These are phyloP conservation scores for Actenoides lindsayi DNA, from an alignment of 2,113 vertebrate genomes.

Conservation along the genomic window DNA sequence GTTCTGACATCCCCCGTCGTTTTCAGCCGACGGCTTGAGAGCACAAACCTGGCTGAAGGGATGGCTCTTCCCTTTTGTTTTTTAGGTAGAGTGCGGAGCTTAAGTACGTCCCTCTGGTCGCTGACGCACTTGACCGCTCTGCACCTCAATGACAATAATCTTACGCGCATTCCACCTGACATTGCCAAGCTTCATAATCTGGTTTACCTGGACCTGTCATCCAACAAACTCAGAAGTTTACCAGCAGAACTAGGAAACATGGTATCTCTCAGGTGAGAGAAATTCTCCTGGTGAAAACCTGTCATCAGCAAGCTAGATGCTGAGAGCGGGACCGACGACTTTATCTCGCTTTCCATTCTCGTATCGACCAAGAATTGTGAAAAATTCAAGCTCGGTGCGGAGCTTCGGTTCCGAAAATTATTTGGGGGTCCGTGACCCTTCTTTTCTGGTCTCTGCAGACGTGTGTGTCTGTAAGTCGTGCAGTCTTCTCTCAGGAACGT, in stretches of 20 bases:
- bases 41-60: neutral
- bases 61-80: neutral
- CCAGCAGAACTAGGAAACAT: constrained; percentile 99
- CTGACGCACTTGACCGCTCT: constrained; percentile 96
- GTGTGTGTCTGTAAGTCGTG: neutral
- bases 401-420: neutral
- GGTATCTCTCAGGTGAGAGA: constrained; percentile 96
- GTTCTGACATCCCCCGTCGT: neutral
- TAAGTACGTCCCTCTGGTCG: constrained; percentile 94
- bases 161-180: constrained; percentile 96
- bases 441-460: neutral
- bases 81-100: constrained; percentile 92
- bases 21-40: neutral
- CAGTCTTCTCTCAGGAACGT: neutral
- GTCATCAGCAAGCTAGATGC: fast-evolving
- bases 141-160: constrained; percentile 98
- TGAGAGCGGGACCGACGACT: fast-evolving
- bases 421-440: neutral
- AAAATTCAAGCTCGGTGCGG: neutral
- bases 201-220: constrained; percentile 98
- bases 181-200: constrained; percentile 98
- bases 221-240: constrained; percentile 99
- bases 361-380: neutral
- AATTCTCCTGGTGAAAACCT: neutral
- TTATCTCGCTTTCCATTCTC: neutral